Evolutionary conservation across 1,140 invertebrate species (phyloP).

Genomic region (Tetramorium alpestre): DNA sequence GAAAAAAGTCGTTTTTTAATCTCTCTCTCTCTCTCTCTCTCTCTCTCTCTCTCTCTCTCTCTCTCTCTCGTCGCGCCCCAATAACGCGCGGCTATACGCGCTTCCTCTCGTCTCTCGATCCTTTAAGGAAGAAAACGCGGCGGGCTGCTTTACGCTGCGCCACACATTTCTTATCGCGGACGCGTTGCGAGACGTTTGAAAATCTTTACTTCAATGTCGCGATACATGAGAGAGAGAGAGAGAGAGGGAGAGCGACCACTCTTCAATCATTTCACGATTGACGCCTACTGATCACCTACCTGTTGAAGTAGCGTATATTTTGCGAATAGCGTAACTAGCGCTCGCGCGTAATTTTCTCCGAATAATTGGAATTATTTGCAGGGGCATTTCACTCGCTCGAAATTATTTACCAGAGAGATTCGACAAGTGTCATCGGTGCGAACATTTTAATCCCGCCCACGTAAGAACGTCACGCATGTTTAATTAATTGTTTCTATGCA

Average conservation of each 20-base stretch:
- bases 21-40: constrained; percentile 73
- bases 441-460: constrained; percentile 39
- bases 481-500: constrained; percentile 62
- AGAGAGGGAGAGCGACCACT: too few relatives aligned
- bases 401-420: background rate
- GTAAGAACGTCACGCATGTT: constrained; percentile 27
- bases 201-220: too few relatives aligned
- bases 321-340: too few relatives aligned
- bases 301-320: too few relatives aligned
- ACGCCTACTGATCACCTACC: too few relatives aligned
- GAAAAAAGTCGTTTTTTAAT: constrained; percentile 77
- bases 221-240: too few relatives aligned
- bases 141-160: background rate
- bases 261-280: too few relatives aligned
- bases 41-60: constrained; percentile 66
- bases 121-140: constrained; percentile 42
- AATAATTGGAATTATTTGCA: too few relatives aligned
- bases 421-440: background rate
- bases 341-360: too few relatives aligned
- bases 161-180: background rate
- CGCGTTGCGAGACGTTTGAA: too few relatives aligned
- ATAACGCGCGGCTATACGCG: constrained; percentile 51
- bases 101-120: constrained; percentile 28
- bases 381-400: background rate
- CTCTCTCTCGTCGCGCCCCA: constrained; percentile 58